Conservation (phyloP, 2,113 vertebrate genomes). For the Podarcis muralis region DNA sequence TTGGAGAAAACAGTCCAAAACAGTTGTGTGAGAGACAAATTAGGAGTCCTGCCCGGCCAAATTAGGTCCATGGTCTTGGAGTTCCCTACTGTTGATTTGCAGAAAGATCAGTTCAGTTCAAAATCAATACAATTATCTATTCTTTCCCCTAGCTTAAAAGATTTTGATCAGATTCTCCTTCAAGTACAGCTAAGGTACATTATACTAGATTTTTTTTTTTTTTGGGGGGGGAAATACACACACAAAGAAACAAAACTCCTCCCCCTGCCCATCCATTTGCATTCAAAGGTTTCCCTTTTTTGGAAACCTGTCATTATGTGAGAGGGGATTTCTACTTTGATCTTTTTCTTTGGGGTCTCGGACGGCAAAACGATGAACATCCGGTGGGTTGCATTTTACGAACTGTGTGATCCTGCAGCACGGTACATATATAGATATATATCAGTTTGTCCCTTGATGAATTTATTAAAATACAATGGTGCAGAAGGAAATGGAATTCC, state of each 20-base stretch:
- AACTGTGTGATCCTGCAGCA: conserved; percentile 24
- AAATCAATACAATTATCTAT: background rate
- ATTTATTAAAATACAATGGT: conserved; percentile 65
- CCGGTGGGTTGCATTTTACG: conserved; percentile 9
- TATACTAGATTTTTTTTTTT: background rate
- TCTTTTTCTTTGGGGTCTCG: conserved; percentile 19
- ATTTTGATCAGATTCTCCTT: background rate
- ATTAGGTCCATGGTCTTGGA: too few relatives aligned
- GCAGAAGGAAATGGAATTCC: conserved; percentile 71
- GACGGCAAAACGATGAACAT: background rate
- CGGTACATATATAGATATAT: background rate
- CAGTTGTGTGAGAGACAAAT: too few relatives aligned
- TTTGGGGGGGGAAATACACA: accelerated
- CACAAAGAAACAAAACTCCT: background rate
- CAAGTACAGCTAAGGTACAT: background rate
- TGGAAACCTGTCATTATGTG: background rate
- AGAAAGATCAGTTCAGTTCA: accelerated
- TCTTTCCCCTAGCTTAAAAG: background rate
- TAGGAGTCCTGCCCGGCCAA: too few relatives aligned
- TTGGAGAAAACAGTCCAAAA: too few relatives aligned
- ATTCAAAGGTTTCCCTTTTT: background rate
- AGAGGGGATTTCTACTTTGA: background rate
- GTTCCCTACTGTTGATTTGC: background rate
- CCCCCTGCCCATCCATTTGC: background rate
- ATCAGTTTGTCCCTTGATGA: conserved; percentile 65